Evolutionary conservation across 1,140 invertebrate species (phyloP), one percentile per base, ranked within the genome.

Genomic region (Drosophila watanabei): DNA sequence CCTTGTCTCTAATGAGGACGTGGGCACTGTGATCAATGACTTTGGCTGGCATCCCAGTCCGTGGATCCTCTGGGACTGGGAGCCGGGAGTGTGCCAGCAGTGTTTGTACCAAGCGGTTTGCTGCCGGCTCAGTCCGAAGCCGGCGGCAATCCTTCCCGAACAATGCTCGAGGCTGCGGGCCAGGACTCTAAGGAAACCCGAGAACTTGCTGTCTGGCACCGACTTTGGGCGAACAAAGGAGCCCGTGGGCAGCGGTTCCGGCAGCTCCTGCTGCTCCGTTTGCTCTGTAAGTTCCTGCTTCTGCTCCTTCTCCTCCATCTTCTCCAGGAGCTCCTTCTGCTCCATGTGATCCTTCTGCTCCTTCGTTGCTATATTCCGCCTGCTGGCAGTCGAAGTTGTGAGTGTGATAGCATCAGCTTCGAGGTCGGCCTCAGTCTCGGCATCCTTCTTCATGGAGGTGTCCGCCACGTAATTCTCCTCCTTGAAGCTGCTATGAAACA

Each of bases 31-130:
- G 11, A 2, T 9, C 11, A 46, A 20, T 5, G 45, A 20, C 3
- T 1, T 49, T 0, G 24, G 14, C 1, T 16, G 14, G 14, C 24
- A 9, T 30, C 14, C 24, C 48, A 49, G 14, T 1, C 16, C 1
- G 5, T 52, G 24, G 2, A 77, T 10, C 18, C 54, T 54, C 37
- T 43, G 70, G 9, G 62, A 48, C 24, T 59, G 63, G 8, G 65
- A 30, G 0, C 60, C 63, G 7, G 65, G 85, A 52, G 60, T 52
- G 9, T 80, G 59, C 85, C 80, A 87, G 61, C 84, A 87, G 37
- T 87, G 77, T 14, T 88, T 87, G 43, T 87, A 87, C 84, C 84
- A 87, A 7, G 57, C 48, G 0, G 64, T 48, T 35, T 80, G 75
- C 35, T 87, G 84, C 2, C 56, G 77, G 8, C 68, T 80, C 54